phyloP scores from a whole-genome alignment of 2,797 vertebrate species.

The Aeoliscus strigatus region DNA sequence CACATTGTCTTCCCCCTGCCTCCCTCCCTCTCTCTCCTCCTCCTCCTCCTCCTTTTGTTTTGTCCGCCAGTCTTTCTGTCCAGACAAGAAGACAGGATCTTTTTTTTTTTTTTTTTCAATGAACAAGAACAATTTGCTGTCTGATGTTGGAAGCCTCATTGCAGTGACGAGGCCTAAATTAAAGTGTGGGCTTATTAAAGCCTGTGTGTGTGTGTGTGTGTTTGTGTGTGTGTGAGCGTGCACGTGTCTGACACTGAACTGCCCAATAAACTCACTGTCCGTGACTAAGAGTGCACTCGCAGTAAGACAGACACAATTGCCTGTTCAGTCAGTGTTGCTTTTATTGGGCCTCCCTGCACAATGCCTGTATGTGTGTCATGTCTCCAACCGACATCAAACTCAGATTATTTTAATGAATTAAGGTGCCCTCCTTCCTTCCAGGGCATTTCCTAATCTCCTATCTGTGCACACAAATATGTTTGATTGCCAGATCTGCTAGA shows the following conservation, averaged over 20 bases:
- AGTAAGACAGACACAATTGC: conserved; percentile 77
- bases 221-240: conserved; percentile 20
- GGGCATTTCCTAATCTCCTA: conserved; percentile 29
- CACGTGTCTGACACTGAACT: conserved; percentile 73
- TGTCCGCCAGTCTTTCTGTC: conserved; percentile 60
- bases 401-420: conserved; percentile 73
- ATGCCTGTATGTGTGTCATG: conserved; percentile 65
- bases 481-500: not conserved
- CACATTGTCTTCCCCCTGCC: conserved; percentile 17
- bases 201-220: conserved; percentile 23
- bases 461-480: conserved; percentile 22
- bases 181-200: conserved; percentile 77
- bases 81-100: conserved; percentile 66
- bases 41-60: conserved; percentile 61
- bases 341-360: conserved; percentile 71
- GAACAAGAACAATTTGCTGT: conserved; percentile 78
- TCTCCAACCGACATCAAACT: conserved; percentile 47
- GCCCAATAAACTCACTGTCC: conserved; percentile 76
- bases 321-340: conserved; percentile 75
- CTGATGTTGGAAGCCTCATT: conserved; percentile 75
- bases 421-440: conserved; percentile 27
- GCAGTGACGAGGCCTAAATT: conserved; percentile 76
- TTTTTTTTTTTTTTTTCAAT: conserved; percentile 58
- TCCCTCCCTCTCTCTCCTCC: conserved; percentile 1
- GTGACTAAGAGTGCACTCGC: conserved; percentile 74